A percentile compares a stretch with the other conserved stretches of the same genome.
phyloP scores from a whole-genome alignment of 2,113 vertebrate genomes.

The Syrmaticus mikado region DNA sequence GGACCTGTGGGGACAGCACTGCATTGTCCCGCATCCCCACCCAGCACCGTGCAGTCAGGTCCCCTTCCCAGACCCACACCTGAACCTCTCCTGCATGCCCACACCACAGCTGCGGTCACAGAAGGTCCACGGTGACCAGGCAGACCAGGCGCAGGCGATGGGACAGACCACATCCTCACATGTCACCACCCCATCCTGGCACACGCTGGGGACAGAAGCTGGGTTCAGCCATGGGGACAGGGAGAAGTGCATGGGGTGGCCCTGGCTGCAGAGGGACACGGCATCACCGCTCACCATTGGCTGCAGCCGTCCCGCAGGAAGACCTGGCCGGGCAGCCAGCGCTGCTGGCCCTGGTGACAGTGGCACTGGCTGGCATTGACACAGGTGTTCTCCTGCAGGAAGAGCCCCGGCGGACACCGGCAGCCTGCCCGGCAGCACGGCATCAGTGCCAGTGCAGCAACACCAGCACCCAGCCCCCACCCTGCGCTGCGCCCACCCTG shows the following conservation, averaged over 20 bases:
- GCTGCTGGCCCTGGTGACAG: constrained; percentile 74
- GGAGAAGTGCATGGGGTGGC: neutral
- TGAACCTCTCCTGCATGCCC: constrained; percentile 85
- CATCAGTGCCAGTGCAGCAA: neutral
- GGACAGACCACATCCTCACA: constrained; percentile 81
- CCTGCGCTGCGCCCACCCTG: neutral
- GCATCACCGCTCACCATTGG: constrained; percentile 76
- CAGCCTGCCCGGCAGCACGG: constrained; percentile 76
- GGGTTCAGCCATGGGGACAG: rapidly evolving
- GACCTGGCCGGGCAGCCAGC: constrained; percentile 73
- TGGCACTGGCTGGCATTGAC: constrained; percentile 82
- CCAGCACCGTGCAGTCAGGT: rapidly evolving
- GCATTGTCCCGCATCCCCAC: rapidly evolving
- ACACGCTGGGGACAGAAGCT: constrained; percentile 64
- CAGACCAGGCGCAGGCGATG: constrained; percentile 85
- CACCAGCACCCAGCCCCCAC: neutral
- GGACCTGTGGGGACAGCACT: constrained; percentile 70
- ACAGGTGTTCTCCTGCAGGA: constrained; percentile 80
- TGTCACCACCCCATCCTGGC: constrained; percentile 77
- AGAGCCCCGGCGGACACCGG: constrained; percentile 80
- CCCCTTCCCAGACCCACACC: constrained; percentile 60
- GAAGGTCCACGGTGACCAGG: constrained; percentile 88
- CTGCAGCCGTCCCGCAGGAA: constrained; percentile 78
- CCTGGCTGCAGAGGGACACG: neutral
- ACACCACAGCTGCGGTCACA: constrained; percentile 85